Base-by-base conservation (phyloP, 1,140 invertebrate species). In the Drosophila tsacasi region DNA sequence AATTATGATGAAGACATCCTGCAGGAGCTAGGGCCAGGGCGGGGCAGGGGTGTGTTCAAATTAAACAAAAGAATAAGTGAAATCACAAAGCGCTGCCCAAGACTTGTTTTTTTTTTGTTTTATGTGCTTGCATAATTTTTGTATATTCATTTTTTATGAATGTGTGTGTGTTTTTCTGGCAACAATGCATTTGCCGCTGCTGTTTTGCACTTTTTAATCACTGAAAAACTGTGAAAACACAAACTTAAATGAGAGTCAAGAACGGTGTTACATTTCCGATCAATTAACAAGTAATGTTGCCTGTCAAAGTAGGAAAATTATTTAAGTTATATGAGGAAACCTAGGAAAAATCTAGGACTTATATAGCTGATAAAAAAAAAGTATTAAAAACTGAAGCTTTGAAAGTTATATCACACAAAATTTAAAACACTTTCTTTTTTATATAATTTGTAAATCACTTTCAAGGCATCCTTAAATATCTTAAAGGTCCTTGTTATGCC, bases 11-110 rank as follows among this genome's bases (percentile, higher is more conserved):
- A 80, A 80, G 80, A 83, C 76, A 81, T 47, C 25, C 46, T 37
- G 27, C 15, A 39, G 52, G 9, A n/a, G 25, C 32, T 30, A 32
- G 7, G 68, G 10, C 10, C 6, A 13, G 59, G 47, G 30, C n/a
- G 13, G 44, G 47, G 47, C 2, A 1, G 15, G 46, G 13, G 23
- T 17, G 23, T 17, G 15, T 25, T n/a, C 23, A 89, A 77, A 80
- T 83, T 77, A 72, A 83, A 86, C 84, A 86, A 89, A 77, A 74
- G 76, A 73, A 71, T 77, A 80, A 86, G 80, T 80, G 64, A 76
- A 66, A 73, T 62, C 63, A 66, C 76, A 87, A 76, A 87, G 81
- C 80, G 81, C 64, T 83, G 64, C 49, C 73, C 62, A 59, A 68
- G 46, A 73, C 60, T 68, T 23, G 21, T 30, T 13, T 2, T 12